Conservation (phyloP, 1,140 invertebrate genomes). For the Cyphomyrmex costatus region DNA sequence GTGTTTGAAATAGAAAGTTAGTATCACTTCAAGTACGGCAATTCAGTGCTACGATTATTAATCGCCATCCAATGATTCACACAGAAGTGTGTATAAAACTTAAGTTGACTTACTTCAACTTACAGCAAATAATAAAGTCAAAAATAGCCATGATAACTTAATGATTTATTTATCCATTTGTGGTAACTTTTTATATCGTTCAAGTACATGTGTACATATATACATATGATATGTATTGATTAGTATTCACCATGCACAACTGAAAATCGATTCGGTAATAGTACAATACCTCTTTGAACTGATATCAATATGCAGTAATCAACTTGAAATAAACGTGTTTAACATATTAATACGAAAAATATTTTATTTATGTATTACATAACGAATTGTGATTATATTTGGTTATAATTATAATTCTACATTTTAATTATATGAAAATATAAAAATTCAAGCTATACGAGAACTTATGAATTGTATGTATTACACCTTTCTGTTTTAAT, state of each 20-base stretch:
- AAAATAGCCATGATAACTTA: neutral
- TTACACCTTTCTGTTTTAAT: neutral
- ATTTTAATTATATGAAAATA: slow-evolving; percentile 7
- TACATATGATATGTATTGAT: slow-evolving; percentile 26
- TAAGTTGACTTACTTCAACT: neutral
- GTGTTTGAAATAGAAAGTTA: too few species aligned
- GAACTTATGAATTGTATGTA: neutral
- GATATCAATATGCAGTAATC: slow-evolving; percentile 59
- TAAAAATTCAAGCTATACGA: neutral
- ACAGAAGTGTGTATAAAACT: neutral
- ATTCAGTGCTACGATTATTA: neutral
- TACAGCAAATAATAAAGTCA: neutral
- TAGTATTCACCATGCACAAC: slow-evolving; percentile 66
- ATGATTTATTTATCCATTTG: neutral
- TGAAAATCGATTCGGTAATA: slow-evolving; percentile 68
- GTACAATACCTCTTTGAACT: slow-evolving; percentile 44
- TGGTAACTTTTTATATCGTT: neutral
- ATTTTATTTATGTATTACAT: neutral
- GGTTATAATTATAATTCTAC: neutral
- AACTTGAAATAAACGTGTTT: slow-evolving; percentile 67
- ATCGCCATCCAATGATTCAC: neutral
- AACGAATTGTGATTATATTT: neutral
- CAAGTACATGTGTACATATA: neutral
- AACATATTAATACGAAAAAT: slow-evolving; percentile 51
- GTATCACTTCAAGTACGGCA: too few species aligned